Percentiles rank a stretch among this genome's conserved stretches.
phyloP scores from a whole-genome alignment of 2,888 invertebrate species.

The Tinea trinotella region DNA sequence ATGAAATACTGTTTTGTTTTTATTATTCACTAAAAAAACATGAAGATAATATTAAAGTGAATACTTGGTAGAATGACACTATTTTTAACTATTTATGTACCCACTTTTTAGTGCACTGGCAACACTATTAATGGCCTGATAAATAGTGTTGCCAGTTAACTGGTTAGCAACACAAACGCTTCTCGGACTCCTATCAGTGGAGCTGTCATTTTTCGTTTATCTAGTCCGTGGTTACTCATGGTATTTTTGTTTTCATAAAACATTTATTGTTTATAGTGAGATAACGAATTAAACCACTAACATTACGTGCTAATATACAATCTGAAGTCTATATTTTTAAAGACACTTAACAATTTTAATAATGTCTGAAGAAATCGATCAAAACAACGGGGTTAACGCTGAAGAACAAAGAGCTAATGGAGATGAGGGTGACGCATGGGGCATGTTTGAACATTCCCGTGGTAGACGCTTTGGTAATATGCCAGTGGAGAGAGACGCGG shows the following conservation, averaged over 20 bases:
- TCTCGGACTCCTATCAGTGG: no score
- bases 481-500: conserved; percentile 78
- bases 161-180: no score
- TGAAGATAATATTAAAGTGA: no score
- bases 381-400: conserved; percentile 42
- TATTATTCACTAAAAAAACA: no score
- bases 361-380: conserved; percentile 10
- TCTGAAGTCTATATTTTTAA: not conserved
- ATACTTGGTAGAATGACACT: no score
- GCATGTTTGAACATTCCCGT: conserved; percentile 49
- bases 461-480: conserved; percentile 63
- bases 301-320: not conserved
- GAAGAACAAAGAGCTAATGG: conserved; percentile 60
- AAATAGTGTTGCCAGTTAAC: no score
- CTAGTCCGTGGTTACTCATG: not conserved
- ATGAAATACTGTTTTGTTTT: no score
- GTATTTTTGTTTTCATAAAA: not conserved
- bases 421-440: conserved; percentile 65
- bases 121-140: no score
- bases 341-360: not conserved
- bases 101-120: no score
- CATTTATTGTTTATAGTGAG: no score
- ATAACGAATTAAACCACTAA: no score
- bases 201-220: not conserved
- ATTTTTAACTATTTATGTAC: no score